These are phyloP conservation scores for Callithrix jacchus DNA, from an alignment of 2,113 vertebrate genomes.

Conservation along the genomic window DNA sequence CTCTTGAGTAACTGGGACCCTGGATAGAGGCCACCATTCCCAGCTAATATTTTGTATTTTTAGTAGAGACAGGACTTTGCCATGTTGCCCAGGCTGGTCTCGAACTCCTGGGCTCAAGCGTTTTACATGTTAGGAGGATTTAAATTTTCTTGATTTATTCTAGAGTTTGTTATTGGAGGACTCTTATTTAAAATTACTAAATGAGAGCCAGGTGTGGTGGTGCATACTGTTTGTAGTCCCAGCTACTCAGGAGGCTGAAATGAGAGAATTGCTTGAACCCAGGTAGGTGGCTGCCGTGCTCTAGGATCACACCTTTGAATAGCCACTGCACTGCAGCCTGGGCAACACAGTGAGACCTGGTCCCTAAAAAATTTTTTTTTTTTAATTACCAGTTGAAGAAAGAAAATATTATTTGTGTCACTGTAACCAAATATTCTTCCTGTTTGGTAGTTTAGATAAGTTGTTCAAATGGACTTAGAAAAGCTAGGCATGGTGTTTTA, in stretches of 20 bases:
- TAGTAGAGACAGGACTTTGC: neutral
- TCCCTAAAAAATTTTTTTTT: too few relatives aligned
- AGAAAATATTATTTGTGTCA: slow-evolving; percentile 29
- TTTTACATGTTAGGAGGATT: neutral
- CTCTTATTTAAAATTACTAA: slow-evolving; percentile 31
- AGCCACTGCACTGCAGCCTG: too few relatives aligned
- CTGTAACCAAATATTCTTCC: neutral
- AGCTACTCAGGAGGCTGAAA: too few relatives aligned
- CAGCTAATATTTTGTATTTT: neutral
- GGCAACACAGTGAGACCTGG: too few relatives aligned
- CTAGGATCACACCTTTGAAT: too few relatives aligned
- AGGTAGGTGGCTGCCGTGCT: too few relatives aligned
- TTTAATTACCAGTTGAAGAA: neutral
- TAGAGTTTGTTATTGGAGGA: neutral
- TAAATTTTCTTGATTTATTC: neutral
- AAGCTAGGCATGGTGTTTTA: too few relatives aligned
- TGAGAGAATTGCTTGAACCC: too few relatives aligned
- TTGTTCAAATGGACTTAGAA: neutral
- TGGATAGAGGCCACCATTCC: neutral
- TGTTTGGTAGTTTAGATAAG: slow-evolving; percentile 20
- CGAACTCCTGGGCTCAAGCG: neutral
- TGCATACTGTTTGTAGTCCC: too few relatives aligned
- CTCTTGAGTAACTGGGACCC: neutral
- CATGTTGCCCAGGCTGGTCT: neutral
- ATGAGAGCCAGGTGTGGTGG: neutral